These are phyloP conservation scores for Heliangelus exortis DNA, from an alignment of 2,797 vertebrate species.

Conservation along the genomic window DNA sequence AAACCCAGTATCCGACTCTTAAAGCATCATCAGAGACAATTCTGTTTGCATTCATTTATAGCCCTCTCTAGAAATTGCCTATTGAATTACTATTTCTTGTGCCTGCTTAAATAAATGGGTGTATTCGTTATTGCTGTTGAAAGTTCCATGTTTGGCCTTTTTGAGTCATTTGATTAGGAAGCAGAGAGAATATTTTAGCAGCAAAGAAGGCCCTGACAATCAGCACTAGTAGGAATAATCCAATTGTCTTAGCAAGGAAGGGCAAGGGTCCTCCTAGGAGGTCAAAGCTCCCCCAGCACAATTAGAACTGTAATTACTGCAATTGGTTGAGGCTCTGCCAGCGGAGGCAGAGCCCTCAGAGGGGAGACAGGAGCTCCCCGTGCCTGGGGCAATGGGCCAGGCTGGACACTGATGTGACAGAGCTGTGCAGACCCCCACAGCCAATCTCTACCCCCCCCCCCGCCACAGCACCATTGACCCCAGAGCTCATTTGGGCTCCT, in stretches of 20 bases:
- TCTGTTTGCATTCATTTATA: not conserved
- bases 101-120: not conserved
- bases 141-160: constrained; percentile 31
- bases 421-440: not conserved
- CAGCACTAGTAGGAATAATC: constrained; percentile 39
- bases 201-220: constrained; percentile 27
- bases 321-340: constrained; percentile 24
- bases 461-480: rapidly evolving
- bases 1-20: not conserved
- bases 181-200: constrained; percentile 24
- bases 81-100: not conserved
- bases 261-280: constrained; percentile 60
- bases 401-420: not conserved
- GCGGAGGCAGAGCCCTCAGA: not conserved
- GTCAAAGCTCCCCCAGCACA: constrained; percentile 53
- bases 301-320: constrained; percentile 64
- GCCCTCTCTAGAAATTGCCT: not conserved
- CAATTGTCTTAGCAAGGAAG: constrained; percentile 39
- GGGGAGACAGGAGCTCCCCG: not conserved
- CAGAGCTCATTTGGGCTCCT: not conserved
- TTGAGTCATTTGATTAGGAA: constrained; percentile 37
- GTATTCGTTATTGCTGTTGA: not conserved
- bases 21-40: not conserved
- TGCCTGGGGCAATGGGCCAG: rapidly evolving
- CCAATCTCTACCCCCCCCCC: rapidly evolving